phyloP scores from a whole-genome alignment of 2,888 invertebrate genomes.

The Ichneumoninae sp. region DNA sequence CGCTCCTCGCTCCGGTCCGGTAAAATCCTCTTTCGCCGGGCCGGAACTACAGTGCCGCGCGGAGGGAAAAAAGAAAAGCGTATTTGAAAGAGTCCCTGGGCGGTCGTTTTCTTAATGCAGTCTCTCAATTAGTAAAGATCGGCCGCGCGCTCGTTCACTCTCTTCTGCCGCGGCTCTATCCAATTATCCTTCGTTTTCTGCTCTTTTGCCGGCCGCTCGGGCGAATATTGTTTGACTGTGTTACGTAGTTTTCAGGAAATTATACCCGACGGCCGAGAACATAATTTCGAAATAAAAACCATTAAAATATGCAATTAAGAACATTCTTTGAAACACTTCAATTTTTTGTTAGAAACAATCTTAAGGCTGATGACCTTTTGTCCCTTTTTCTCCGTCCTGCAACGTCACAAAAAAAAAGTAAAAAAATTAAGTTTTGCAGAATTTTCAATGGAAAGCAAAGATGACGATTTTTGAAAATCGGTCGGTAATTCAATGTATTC shows the following conservation, averaged over 20 bases:
- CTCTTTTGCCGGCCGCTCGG: slow-evolving; percentile 4
- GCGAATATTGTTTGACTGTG: slow-evolving; percentile 21
- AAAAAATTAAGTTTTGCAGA: not conserved
- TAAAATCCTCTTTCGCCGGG: not conserved
- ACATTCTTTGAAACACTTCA: not conserved
- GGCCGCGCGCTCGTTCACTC: slow-evolving; percentile 7
- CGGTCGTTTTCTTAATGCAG: slow-evolving; percentile 40
- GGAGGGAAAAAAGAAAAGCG: not conserved
- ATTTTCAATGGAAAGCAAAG: not conserved
- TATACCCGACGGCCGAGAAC: not conserved
- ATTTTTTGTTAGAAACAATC: not conserved
- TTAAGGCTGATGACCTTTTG: not conserved
- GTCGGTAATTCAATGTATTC: not conserved
- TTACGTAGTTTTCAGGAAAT: not conserved
- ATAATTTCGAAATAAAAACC: not conserved
- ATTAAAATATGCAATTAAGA: not conserved
- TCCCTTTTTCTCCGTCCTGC: not conserved
- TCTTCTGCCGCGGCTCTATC: slow-evolving; percentile 10
- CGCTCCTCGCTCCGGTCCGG: not conserved
- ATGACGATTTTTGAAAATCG: not conserved
- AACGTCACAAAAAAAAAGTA: not conserved
- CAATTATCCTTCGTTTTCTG: slow-evolving; percentile 29
- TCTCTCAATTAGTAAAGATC: slow-evolving; percentile 39
- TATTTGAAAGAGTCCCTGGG: slow-evolving; percentile 19
- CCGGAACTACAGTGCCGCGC: not conserved